Base-by-base conservation (phyloP, 2,888 invertebrate species). In the Acanthacorydalis orientalis region DNA sequence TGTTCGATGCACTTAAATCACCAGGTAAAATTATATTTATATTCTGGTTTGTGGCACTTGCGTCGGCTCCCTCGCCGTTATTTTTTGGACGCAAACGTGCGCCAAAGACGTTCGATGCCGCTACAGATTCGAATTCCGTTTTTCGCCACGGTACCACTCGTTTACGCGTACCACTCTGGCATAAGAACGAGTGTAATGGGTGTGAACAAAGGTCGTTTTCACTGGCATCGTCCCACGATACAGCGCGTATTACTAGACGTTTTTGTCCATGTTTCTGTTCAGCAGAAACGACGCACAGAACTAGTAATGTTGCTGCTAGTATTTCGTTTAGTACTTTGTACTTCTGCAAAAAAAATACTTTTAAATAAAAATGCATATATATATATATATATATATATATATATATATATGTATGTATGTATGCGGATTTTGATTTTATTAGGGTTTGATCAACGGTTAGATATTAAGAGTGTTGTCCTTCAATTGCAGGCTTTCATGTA, bases 181-280 rank as follows among this genome's bases (percentile, higher is more conserved):
- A 51, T 15, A 51, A 31, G 47, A 49, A 51, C 11, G 49, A 49
- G 38, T 49, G 51, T 8, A 46, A 12, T 8, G 51, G 49, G 31
- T 51, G 47, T 7, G 48, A 48, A 31, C 51, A 51, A n/a, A 48
- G 32, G 40, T 51, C 50, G 32, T 43, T 16, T 12, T 43, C 47
- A n/a, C 23, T 41, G 3, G 48, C 15, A 10, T 34, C 48, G 35
- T 41, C 41, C 44, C 47, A 48, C 12, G 15, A 14, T 33, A 44
- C 31, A 11, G 44, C 44, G 33, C 44, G 44, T 23, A 23, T 23
- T 23, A 23, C 23, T 23, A 23, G 15, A 10, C 15, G 12, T 38
- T 38, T 23, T 23, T 23, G 23, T 23, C 23, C 23, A 23, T 2
- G 23, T 23, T 23, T 23, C 23, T 23, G 23, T 23, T 23, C 23